Conservation (phyloP, 2,113 vertebrate species). For the Aegotheles bennettii region DNA sequence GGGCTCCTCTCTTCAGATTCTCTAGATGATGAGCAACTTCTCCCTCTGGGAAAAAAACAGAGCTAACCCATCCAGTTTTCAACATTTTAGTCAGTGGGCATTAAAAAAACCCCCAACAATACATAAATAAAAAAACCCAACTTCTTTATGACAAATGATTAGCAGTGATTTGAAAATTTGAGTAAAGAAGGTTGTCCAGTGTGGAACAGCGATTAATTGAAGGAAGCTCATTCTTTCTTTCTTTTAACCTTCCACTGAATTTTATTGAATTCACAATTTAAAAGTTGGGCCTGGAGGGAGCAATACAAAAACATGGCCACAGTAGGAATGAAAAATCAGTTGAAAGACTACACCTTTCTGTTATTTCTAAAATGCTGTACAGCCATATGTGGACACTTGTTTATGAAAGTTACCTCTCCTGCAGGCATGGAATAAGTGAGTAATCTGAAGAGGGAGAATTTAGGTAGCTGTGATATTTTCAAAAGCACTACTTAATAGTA, state of each 20-base stretch:
- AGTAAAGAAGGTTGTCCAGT: conserved; percentile 25
- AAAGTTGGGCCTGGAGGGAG: not conserved
- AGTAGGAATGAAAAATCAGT: not conserved
- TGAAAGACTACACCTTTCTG: conserved; percentile 25
- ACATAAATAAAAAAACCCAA: not conserved
- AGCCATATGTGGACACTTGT: not conserved
- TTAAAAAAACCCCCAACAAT: not conserved
- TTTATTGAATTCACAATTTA: not conserved
- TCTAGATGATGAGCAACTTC: conserved; percentile 9
- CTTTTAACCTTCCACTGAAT: not conserved
- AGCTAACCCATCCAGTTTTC: conserved; percentile 5
- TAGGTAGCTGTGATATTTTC: conserved; percentile 12
- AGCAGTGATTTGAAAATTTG: conserved; percentile 32
- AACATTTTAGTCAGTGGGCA: not conserved
- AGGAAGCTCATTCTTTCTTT: conserved; percentile 14
- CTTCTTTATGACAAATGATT: not conserved
- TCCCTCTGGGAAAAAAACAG: not conserved
- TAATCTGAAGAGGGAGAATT: conserved; percentile 71
- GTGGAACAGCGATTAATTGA: conserved; percentile 10
- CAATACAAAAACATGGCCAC: not conserved
- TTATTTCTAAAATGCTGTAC: conserved; percentile 3
- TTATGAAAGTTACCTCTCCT: conserved; percentile 6
- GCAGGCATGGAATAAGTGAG: conserved; percentile 24
- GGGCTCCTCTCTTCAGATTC: conserved; percentile 69
- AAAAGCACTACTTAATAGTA: conserved; percentile 20